These are phyloP conservation scores for Thalassarche chlororhynchos DNA, from an alignment of 2,113 vertebrate genomes.

Conservation along the genomic window DNA sequence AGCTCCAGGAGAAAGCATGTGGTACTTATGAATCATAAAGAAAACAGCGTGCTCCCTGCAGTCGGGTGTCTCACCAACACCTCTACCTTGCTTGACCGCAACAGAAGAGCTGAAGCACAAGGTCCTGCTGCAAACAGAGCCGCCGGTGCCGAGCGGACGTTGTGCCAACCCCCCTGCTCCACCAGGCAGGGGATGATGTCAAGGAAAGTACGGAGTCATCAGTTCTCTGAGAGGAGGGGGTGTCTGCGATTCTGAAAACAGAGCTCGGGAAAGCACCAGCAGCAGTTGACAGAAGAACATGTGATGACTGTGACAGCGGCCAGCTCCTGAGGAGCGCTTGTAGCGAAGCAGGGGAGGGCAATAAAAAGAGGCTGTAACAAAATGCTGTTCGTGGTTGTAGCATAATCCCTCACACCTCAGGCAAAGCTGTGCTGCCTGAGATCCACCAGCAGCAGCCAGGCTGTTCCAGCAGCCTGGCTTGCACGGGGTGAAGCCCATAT, in stretches of 20 bases:
- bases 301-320: not conserved
- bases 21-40: rapidly evolving
- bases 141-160: rapidly evolving
- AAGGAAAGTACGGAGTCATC: not conserved
- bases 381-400: rapidly evolving
- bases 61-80: rapidly evolving
- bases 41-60: rapidly evolving
- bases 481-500: not conserved
- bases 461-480: no score
- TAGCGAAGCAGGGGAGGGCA: not conserved
- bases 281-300: not conserved
- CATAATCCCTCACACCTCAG: rapidly evolving
- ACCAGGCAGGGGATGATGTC: not conserved
- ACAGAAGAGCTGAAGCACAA: rapidly evolving
- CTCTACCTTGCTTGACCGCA: rapidly evolving
- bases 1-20: rapidly evolving
- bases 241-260: not conserved
- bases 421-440: not conserved
- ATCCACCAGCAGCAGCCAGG: not conserved
- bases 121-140: not conserved
- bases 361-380: not conserved
- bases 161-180: not conserved
- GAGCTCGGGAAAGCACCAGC: not conserved
- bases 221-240: not conserved
- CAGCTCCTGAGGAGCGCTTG: not conserved